A percentile compares a stretch with the other conserved stretches of the same genome.
These are phyloP conservation scores for Ganaspis sp. DNA, from an alignment of 1,140 invertebrate species.

Conservation along the genomic window DNA sequence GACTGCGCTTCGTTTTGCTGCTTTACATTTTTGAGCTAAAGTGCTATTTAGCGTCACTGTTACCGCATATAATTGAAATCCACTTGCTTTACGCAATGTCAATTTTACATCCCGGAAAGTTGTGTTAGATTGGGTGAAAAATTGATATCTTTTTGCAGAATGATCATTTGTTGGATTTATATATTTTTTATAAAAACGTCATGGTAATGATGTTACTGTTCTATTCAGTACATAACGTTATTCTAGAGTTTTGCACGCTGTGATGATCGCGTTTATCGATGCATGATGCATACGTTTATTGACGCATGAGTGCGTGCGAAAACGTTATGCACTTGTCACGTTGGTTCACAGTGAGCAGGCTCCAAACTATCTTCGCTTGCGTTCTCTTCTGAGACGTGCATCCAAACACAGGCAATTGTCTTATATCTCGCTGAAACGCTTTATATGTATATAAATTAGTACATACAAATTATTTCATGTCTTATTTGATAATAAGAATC, in stretches of 20 bases:
- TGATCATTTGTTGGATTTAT: too few relatives aligned
- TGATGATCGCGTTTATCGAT: constrained; percentile 21
- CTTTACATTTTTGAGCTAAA: too few relatives aligned
- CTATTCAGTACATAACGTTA: constrained; percentile 11
- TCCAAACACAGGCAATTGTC: background rate
- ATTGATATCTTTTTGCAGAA: too few relatives aligned
- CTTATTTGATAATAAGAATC: too few relatives aligned
- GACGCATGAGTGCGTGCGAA: constrained; percentile 20
- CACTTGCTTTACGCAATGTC: too few relatives aligned
- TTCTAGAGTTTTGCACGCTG: constrained; percentile 15
- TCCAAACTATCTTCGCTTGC: background rate
- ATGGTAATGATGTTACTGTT: constrained; percentile 12
- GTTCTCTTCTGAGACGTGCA: background rate
- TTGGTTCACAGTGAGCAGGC: constrained; percentile 10
- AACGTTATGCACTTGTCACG: constrained; percentile 25
- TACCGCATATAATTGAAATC: too few relatives aligned
- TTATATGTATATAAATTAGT: background rate
- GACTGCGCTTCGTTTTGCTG: too few relatives aligned
- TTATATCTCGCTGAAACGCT: background rate
- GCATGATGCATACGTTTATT: constrained; percentile 24
- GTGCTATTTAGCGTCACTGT: too few relatives aligned
- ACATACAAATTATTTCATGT: too few relatives aligned
- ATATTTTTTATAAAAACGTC: too few relatives aligned
- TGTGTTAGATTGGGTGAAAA: background rate
- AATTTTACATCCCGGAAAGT: background rate